Conservation (phyloP, 2,888 invertebrate species). For the Cyclophora punctaria region DNA sequence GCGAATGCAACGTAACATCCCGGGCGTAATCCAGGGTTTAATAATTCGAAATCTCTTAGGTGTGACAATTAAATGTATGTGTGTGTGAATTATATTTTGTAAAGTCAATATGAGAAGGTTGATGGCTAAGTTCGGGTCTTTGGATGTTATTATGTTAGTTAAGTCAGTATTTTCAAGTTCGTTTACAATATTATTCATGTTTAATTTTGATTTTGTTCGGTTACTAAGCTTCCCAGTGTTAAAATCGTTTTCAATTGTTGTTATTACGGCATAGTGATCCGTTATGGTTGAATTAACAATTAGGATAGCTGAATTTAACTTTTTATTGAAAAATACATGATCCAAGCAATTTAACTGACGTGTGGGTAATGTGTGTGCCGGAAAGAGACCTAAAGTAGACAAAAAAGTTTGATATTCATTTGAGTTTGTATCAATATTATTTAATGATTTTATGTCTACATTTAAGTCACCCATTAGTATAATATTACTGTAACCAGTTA, state of each 20-base stretch:
- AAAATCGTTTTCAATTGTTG: background rate
- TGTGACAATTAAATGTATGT: background rate
- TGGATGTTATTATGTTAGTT: background rate
- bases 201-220: background rate
- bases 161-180: background rate
- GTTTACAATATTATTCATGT: background rate
- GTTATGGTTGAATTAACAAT: background rate
- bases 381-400: background rate
- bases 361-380: background rate
- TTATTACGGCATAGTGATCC: background rate
- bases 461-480: background rate
- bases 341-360: background rate
- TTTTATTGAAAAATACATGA: background rate
- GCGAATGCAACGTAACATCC: constrained; percentile 16
- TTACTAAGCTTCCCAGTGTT: background rate
- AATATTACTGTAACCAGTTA: background rate
- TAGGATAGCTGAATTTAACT: background rate
- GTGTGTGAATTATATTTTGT: background rate
- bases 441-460: background rate
- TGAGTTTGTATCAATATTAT: background rate
- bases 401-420: background rate
- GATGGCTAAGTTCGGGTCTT: background rate
- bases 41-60: constrained; percentile 4
- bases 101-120: background rate
- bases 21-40: constrained; percentile 17